phyloP scores from a whole-genome alignment of 2,113 vertebrate species.

The Alaudala cheleensis region DNA sequence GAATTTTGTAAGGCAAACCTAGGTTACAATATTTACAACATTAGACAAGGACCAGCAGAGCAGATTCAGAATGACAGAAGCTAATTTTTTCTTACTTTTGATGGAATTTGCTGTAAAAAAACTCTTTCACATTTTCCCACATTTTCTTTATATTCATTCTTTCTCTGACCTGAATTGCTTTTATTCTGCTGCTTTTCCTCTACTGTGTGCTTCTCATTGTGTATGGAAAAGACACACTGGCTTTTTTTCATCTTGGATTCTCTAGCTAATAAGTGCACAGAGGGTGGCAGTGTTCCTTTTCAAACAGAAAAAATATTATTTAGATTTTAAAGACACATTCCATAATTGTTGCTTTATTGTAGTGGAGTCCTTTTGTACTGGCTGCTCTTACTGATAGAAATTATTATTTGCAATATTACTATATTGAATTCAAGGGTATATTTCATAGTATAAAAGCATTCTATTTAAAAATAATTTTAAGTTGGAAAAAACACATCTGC shows the following conservation, averaged over 20 bases:
- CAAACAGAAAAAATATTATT: neutral
- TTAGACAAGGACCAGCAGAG: neutral
- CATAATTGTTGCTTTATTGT: neutral
- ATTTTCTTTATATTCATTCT: neutral
- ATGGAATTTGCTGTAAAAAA: neutral
- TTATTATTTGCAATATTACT: neutral
- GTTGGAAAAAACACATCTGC: neutral
- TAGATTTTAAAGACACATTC: neutral
- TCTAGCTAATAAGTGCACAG: neutral
- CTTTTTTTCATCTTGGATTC: neutral
- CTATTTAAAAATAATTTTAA: neutral
- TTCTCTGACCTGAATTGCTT: neutral
- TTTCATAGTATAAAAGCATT: neutral
- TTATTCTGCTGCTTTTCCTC: neutral
- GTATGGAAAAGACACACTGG: neutral
- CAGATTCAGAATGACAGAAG: neutral
- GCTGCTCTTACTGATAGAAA: neutral
- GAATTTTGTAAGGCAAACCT: neutral
- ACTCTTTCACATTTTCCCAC: neutral
- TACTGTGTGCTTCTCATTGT: neutral
- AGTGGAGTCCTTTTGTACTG: neutral
- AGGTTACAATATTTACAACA: accelerated
- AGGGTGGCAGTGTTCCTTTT: neutral
- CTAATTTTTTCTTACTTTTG: neutral
- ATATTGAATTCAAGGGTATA: neutral